phyloP scores from a whole-genome alignment of 1,140 invertebrate genomes.

The Amphibalanus amphitrite region DNA sequence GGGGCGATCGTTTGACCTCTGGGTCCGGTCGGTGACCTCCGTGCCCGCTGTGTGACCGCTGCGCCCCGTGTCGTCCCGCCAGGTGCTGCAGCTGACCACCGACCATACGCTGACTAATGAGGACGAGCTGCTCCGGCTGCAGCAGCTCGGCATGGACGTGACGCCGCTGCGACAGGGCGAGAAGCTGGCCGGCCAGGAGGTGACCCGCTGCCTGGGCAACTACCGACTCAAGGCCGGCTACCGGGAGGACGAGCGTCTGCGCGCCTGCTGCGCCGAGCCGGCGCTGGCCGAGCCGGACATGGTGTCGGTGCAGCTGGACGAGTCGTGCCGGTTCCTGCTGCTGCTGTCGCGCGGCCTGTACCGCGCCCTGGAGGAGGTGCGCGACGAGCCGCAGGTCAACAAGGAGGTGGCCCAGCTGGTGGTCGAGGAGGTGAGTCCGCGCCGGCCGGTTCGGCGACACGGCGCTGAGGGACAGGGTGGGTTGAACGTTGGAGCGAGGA shows the following conservation, averaged over 20 bases:
- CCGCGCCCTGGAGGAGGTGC: conserved; percentile 63
- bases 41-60: too few relatives aligned
- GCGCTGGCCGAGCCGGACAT: conserved; percentile 70
- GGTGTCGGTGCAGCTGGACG: conserved; percentile 56
- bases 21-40: too few relatives aligned
- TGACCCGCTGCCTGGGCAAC: conserved; percentile 63
- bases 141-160: conserved; percentile 47
- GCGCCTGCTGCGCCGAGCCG: conserved; percentile 48
- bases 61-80: neutral
- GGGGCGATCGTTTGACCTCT: too few relatives aligned
- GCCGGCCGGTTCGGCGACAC: neutral
- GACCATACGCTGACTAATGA: neutral
- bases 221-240: conserved; percentile 72
- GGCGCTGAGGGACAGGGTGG: neutral
- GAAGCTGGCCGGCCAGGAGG: conserved; percentile 7
- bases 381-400: conserved; percentile 56
- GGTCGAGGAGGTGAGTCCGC: conserved; percentile 46
- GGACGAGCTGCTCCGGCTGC: conserved; percentile 55
- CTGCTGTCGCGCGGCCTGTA: conserved; percentile 71
- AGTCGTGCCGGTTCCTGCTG: conserved; percentile 58
- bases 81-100: neutral
- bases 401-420: conserved; percentile 58
- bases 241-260: conserved; percentile 57
- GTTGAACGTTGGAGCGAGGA: too few relatives aligned
- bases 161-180: conserved; percentile 36